Evolutionary conservation across 2,797 vertebrate species (phyloP).

Genomic region (Tympanoctomys barrerae): DNA sequence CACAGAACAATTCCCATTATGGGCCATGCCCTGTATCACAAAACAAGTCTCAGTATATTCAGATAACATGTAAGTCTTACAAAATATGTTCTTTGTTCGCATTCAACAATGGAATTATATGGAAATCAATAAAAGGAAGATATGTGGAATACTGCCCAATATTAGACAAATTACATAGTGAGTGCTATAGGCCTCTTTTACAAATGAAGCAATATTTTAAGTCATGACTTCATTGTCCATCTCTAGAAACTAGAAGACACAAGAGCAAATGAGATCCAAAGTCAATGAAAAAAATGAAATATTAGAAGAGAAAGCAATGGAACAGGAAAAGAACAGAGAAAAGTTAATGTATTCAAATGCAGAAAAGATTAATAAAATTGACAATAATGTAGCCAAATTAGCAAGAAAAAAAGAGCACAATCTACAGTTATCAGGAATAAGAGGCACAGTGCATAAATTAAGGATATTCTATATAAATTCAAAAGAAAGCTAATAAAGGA

Average conservation of each 20-base stretch:
- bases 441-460: background rate
- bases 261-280: background rate
- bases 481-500: background rate
- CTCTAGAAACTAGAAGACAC: constrained; percentile 2
- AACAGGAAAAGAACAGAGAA: background rate
- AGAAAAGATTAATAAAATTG: background rate
- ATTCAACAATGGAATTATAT: background rate
- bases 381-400: background rate
- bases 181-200: background rate
- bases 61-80: background rate
- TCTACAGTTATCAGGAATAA: background rate
- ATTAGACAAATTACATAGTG: constrained; percentile 23
- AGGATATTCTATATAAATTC: background rate
- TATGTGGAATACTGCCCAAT: background rate
- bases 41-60: background rate
- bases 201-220: background rate
- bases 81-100: background rate
- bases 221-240: background rate
- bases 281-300: background rate
- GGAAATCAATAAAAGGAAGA: background rate
- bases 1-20: background rate
- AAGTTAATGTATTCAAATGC: background rate
- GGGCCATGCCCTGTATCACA: background rate
- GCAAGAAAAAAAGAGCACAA: background rate
- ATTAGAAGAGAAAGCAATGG: background rate